A percentile compares a stretch with the other conserved stretches of the same genome.
phyloP scores from a whole-genome alignment of 2,888 invertebrate species.

The Carabus problematicus region DNA sequence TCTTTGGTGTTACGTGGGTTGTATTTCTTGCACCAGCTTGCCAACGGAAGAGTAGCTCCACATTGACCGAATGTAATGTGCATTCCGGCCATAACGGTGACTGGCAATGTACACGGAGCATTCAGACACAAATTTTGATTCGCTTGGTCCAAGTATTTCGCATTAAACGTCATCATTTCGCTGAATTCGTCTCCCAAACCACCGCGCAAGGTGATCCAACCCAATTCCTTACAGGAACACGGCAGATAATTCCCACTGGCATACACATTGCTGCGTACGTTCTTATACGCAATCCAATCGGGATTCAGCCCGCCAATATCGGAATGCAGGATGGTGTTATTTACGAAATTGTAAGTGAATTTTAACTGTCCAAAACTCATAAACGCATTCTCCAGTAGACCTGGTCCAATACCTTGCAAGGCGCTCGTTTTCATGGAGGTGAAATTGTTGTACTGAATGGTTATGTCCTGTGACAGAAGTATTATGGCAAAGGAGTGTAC shows the following conservation, averaged over 20 bases:
- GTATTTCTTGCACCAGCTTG: conserved; percentile 15
- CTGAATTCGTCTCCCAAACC: conserved; percentile 12
- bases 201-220: conserved; percentile 25
- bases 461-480: conserved; percentile 19
- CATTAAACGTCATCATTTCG: conserved; percentile 27
- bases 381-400: conserved; percentile 24
- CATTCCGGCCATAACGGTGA: conserved; percentile 25
- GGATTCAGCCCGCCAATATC: conserved; percentile 30
- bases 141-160: conserved; percentile 7
- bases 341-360: conserved; percentile 26
- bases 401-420: conserved; percentile 33
- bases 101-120: conserved; percentile 11
- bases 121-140: conserved; percentile 21
- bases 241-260: conserved; percentile 14
- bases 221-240: conserved; percentile 31
- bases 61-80: conserved; percentile 22
- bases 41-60: neutral
- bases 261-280: conserved; percentile 7
- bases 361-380: conserved; percentile 16
- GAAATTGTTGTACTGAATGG: conserved; percentile 14
- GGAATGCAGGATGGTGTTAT: conserved; percentile 21
- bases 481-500: conserved; percentile 19
- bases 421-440: conserved; percentile 24
- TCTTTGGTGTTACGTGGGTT: conserved; percentile 2
- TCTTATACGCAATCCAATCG: conserved; percentile 22